These are phyloP conservation scores for Potorous gilbertii DNA, from an alignment of 2,797 vertebrate genomes.

Conservation along the genomic window DNA sequence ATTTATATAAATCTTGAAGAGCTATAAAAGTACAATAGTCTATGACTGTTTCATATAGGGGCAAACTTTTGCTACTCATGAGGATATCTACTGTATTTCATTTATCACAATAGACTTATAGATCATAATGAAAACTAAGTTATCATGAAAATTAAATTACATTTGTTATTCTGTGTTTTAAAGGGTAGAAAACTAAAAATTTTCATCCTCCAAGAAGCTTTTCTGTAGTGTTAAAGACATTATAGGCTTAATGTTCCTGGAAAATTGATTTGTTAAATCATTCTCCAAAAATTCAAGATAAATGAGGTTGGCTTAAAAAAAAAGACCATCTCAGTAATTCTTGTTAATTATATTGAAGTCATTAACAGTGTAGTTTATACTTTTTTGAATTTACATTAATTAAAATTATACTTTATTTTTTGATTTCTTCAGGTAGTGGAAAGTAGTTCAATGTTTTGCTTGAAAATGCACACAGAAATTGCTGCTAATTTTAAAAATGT, in stretches of 20 bases:
- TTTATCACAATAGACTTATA: background rate
- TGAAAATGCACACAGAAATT: conserved; percentile 87
- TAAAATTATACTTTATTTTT: background rate
- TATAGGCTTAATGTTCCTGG: background rate
- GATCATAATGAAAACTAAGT: background rate
- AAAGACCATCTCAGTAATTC: background rate
- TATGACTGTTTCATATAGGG: background rate
- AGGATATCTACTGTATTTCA: background rate
- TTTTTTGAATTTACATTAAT: background rate
- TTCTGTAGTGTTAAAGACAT: background rate
- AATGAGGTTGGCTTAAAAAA: background rate
- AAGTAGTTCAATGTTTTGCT: conserved; percentile 88
- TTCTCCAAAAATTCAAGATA: background rate
- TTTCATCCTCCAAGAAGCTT: conserved; percentile 20
- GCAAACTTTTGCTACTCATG: background rate
- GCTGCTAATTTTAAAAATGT: conserved; percentile 83
- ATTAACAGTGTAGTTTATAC: background rate
- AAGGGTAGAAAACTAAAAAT: conserved; percentile 52
- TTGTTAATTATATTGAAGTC: background rate
- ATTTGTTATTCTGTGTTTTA: background rate
- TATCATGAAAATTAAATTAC: background rate
- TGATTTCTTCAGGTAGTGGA: conserved; percentile 86
- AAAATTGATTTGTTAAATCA: background rate
- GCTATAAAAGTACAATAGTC: background rate
- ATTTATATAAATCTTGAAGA: background rate